Conservation (phyloP, 2,888 invertebrate species). For the Dryobotodes eremita region DNA sequence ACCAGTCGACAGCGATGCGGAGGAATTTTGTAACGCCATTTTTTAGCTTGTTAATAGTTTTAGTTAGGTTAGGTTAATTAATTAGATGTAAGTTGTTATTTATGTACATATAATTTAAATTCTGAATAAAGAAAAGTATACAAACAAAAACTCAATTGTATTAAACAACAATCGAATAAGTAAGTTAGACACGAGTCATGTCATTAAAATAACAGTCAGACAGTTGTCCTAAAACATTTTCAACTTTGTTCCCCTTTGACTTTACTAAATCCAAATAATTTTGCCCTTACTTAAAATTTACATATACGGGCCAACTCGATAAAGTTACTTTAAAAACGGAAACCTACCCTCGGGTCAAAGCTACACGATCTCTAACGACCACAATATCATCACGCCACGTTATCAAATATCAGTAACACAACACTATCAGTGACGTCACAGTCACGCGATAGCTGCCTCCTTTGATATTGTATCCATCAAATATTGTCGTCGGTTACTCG, state of each 20-base stretch:
- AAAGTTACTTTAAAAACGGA: neutral
- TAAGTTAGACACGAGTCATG: neutral
- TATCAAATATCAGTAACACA: conserved; percentile 24
- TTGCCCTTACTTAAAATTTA: neutral
- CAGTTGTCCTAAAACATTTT: neutral
- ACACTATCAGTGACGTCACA: conserved; percentile 3
- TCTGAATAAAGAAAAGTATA: too few relatives aligned
- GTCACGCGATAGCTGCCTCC: neutral
- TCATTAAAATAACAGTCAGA: neutral
- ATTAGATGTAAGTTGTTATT: too few relatives aligned
- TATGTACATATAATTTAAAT: too few relatives aligned
- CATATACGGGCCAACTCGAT: neutral
- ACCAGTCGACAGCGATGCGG: too few relatives aligned
- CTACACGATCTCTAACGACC: neutral
- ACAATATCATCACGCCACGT: neutral
- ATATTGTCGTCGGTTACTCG: neutral
- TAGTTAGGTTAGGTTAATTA: too few relatives aligned
- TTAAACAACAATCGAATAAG: neutral
- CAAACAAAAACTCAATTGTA: too few relatives aligned
- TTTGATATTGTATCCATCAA: conserved; percentile 34
- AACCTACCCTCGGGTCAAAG: conserved; percentile 7
- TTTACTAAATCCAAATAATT: neutral
- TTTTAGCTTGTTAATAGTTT: too few relatives aligned
- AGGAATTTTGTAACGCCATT: too few relatives aligned
- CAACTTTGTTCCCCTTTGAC: neutral